Evolutionary conservation across 2,888 invertebrate species (phyloP).

Genomic region (Tetramorium bicarinatum): DNA sequence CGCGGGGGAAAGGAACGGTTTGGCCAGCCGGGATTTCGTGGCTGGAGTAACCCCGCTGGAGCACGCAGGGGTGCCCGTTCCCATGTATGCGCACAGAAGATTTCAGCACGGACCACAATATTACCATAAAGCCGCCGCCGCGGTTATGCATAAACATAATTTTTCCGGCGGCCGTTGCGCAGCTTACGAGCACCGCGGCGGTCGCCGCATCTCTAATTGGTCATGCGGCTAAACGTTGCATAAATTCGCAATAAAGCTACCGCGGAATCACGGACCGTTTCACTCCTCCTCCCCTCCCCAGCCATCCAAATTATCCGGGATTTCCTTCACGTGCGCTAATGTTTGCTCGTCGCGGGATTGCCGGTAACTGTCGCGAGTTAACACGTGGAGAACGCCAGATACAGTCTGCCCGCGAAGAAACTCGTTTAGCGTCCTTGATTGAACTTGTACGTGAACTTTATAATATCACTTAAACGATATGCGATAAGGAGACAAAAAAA

Average conservation of each 20-base stretch:
- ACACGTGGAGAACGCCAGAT: constrained; percentile 14
- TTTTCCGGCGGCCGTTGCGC: constrained; percentile 80
- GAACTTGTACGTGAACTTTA: not conserved
- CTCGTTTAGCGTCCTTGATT: not conserved
- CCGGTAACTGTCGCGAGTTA: constrained; percentile 58
- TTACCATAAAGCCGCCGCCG: constrained; percentile 84
- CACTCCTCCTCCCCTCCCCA: constrained; percentile 7
- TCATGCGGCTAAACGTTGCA: constrained; percentile 84
- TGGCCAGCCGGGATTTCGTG: constrained; percentile 62
- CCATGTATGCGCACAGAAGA: constrained; percentile 83
- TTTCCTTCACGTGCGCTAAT: constrained; percentile 76
- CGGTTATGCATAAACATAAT: constrained; percentile 85
- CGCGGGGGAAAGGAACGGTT: constrained; percentile 49
- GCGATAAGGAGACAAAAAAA: not conserved
- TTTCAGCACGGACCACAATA: constrained; percentile 83
- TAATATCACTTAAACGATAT: not conserved
- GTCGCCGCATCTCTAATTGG: constrained; percentile 83
- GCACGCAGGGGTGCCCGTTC: constrained; percentile 70
- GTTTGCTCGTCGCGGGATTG: constrained; percentile 68
- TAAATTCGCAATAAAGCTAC: constrained; percentile 85
- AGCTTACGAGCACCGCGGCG: constrained; percentile 76
- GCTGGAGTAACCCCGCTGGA: constrained; percentile 66
- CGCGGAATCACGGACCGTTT: constrained; percentile 71
- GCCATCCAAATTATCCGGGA: constrained; percentile 80
- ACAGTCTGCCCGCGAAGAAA: not conserved